Base-by-base conservation (phyloP, 2,888 invertebrate species). In the Xestia ashworthii region DNA sequence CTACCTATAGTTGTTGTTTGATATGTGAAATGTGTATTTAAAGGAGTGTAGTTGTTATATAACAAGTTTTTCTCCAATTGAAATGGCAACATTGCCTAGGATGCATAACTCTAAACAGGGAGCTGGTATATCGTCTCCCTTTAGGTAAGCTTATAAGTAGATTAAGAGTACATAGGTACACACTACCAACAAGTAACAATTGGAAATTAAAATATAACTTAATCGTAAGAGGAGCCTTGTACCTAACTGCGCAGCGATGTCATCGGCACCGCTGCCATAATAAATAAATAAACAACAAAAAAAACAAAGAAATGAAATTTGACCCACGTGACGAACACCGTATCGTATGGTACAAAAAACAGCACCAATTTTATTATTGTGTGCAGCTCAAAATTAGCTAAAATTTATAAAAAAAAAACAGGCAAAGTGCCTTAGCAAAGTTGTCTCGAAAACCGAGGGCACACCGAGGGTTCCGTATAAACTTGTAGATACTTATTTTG, bases 71-170 rank as follows among this genome's bases (percentile, higher is more conserved):
- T 67, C 58, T 74, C 46, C 76, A 67, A 74, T 76, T 79, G 90
- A 87, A 89, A 96, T 96, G 96, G 96, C 96, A 90, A 96, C 96
- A 85, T 94, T 96, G 90, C 96, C 96, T 41, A 93, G 96, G 87
- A 94, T 94, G 91, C 94, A 95, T 88, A 92, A 90, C 88, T 93
- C 96, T 76, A 96, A 95, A 91, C 94, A 95, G 88, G 94, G 91
- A 81, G 91, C 90, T 88, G 91, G 87, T 86, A 90, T 95, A 85
- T 88, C 95, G 16, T 93, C 95, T 70, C 95, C 96, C 12, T 96
- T 96, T 93, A 96, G 95, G 96, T 96, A 91, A 93, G 91, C 64
- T 60, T 55, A 44, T 14, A 50, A 4, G 32, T 60, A 38, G 12
- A 38, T 38, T 41, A 14, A 8, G 12, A 50, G 9, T 58, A 50